phyloP scores from a whole-genome alignment of 2,113 vertebrate genomes.

The Xiphophorus maculatus region DNA sequence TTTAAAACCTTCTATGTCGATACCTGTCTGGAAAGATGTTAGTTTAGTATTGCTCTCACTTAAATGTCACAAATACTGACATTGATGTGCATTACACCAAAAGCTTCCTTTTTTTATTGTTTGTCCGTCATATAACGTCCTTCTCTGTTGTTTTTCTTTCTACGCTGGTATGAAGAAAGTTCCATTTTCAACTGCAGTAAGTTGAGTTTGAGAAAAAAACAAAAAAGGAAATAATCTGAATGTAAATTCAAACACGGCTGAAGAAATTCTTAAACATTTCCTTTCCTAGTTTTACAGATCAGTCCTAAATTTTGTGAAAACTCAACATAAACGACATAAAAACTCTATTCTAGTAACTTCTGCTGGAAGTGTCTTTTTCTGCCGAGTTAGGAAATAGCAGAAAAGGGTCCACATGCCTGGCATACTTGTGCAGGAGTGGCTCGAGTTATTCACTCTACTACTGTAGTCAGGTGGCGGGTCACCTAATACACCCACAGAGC shows the following conservation, averaged over 20 bases:
- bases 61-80: not conserved
- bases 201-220: too few relatives aligned
- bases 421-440: not conserved
- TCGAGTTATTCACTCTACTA: not conserved
- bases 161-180: not conserved
- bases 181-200: not conserved
- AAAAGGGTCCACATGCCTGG: not conserved
- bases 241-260: not conserved
- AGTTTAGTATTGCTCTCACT: not conserved
- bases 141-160: too few relatives aligned
- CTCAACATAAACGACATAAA: not conserved
- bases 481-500: not conserved
- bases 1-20: not conserved
- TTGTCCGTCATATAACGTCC: not conserved
- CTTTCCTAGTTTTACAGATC: not conserved
- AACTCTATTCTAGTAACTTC: not conserved
- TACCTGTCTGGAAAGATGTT: not conserved
- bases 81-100: not conserved
- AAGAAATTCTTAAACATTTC: not conserved
- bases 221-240: not conserved
- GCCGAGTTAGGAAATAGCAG: not conserved
- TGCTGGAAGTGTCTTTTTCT: not conserved
- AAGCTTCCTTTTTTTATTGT: not conserved
- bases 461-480: not conserved
- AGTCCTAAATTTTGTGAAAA: not conserved